These are phyloP conservation scores for Rambutsinella grinnellia DNA, from an alignment of 2,888 invertebrate genomes.

Conservation along the genomic window DNA sequence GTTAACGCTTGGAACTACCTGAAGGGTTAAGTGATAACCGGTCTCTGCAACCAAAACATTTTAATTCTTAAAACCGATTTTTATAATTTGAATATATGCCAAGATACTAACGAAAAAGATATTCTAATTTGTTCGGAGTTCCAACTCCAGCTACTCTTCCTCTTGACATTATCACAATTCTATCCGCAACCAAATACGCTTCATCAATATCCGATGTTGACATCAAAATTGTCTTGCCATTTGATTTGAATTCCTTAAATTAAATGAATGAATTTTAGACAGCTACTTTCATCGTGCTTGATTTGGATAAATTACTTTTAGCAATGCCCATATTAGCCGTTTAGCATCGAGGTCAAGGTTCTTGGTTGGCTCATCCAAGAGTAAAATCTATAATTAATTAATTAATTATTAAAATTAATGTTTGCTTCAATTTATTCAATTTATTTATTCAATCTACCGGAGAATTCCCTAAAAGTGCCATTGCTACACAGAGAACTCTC, in stretches of 20 bases:
- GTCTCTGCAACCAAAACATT: constrained; percentile 15
- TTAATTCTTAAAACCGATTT: not conserved
- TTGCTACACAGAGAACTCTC: constrained; percentile 39
- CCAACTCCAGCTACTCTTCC: constrained; percentile 31
- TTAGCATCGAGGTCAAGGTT: constrained; percentile 20
- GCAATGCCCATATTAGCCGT: constrained; percentile 40
- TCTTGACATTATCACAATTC: constrained; percentile 27
- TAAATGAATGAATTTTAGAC: not conserved
- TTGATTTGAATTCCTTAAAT: constrained; percentile 6
- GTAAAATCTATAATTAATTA: constrained; percentile 13
- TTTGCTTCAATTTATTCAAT: too few relatives aligned
- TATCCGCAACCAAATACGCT: constrained; percentile 36
- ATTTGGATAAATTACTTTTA: too few relatives aligned
- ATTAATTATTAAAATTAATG: too few relatives aligned
- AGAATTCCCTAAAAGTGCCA: constrained; percentile 45
- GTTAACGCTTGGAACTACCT: constrained; percentile 6
- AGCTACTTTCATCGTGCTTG: not conserved
- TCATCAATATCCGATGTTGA: constrained; percentile 19
- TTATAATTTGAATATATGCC: not conserved
- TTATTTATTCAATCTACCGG: constrained; percentile 18
- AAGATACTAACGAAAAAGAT: constrained; percentile 12
- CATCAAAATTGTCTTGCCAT: constrained; percentile 29
- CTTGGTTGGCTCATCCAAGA: constrained; percentile 39
- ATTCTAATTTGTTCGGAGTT: constrained; percentile 13
- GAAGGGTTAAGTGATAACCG: constrained; percentile 21